A percentile compares a stretch with the other conserved stretches of the same genome.
Evolutionary conservation across 1,140 invertebrate species (phyloP).

Genomic region (Ephestia elutella): DNA sequence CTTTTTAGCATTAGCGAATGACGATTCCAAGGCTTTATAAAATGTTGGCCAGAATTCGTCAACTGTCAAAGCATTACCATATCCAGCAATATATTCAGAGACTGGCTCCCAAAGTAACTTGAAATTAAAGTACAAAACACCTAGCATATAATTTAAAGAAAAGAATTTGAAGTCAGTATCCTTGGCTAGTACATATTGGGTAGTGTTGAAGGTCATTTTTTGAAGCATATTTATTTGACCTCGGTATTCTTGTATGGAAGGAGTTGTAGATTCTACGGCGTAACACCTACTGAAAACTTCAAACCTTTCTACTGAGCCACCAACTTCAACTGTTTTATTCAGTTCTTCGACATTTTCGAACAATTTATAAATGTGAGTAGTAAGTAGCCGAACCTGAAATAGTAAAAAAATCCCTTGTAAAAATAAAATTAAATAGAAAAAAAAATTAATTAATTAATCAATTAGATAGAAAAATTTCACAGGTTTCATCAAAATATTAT

Average conservation of each 20-base stretch:
- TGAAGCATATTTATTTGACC: conserved; percentile 84
- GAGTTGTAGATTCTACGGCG: conserved; percentile 79
- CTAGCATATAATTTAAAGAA: conserved; percentile 85
- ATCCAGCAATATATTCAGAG: conserved; percentile 81
- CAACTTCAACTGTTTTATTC: conserved; percentile 44
- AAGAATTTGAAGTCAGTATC: conserved; percentile 76
- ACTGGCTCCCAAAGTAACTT: conserved; percentile 91
- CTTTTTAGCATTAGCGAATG: conserved; percentile 50
- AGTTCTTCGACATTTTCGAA: conserved; percentile 76
- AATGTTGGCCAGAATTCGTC: conserved; percentile 88
- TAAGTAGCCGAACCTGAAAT: conserved; percentile 79
- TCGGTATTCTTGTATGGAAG: conserved; percentile 84
- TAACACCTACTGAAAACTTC: conserved; percentile 80
- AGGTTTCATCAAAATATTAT: too few species aligned
- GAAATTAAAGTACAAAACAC: conserved; percentile 90
- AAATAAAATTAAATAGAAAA: conserved; percentile 15
- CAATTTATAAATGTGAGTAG: conserved; percentile 82
- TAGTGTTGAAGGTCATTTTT: conserved; percentile 79
- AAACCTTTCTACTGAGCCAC: conserved; percentile 59
- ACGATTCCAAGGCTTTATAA: conserved; percentile 75
- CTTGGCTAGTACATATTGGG: conserved; percentile 74
- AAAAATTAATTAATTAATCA: conserved; percentile 6
- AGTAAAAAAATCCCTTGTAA: conserved; percentile 17
- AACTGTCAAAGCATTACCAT: conserved; percentile 78
- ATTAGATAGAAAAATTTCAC: too few species aligned